Evolutionary conservation across 2,797 vertebrate genomes (phyloP).

Genomic region (Hippocampus kuda): DNA sequence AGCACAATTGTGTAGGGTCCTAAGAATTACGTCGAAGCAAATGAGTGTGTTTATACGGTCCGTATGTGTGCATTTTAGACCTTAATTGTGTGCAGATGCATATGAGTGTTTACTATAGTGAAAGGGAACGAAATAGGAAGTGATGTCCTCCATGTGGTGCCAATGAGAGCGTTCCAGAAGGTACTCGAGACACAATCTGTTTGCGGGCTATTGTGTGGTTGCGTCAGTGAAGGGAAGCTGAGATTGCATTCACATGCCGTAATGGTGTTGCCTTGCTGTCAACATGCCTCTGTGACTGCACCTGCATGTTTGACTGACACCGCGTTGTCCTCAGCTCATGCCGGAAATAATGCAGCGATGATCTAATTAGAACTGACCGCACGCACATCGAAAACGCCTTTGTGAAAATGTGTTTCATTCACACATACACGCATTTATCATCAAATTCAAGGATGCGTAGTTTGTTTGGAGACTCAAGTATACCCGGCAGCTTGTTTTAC

Average conservation of each 20-base stretch:
- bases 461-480: slow-evolving; percentile 14
- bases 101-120: slow-evolving; percentile 62
- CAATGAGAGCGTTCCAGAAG: slow-evolving; percentile 34
- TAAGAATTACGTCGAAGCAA: slow-evolving; percentile 44
- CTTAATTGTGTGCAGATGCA: slow-evolving; percentile 65
- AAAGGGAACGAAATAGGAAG: slow-evolving; percentile 54
- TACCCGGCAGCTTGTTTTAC: slow-evolving; percentile 24
- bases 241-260: slow-evolving; percentile 10
- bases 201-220: slow-evolving; percentile 19
- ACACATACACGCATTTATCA: slow-evolving; percentile 1
- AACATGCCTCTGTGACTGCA: neutral
- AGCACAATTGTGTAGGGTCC: slow-evolving; percentile 28
- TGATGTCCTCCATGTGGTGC: slow-evolving; percentile 59
- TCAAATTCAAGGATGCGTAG: slow-evolving; percentile 22
- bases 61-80: slow-evolving; percentile 26
- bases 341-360: neutral
- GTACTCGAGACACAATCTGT: slow-evolving; percentile 14
- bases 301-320: neutral
- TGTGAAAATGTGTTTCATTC: neutral
- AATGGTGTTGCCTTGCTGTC: slow-evolving; percentile 9
- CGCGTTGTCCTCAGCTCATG: neutral
- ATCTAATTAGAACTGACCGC: neutral
- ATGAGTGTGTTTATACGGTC: slow-evolving; percentile 30
- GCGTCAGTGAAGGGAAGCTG: slow-evolving; percentile 17
- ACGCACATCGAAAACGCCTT: neutral